A percentile compares a stretch with the other conserved stretches of the same genome.
Conservation (phyloP, 1,140 invertebrate genomes). For the Ceratina australensis region DNA sequence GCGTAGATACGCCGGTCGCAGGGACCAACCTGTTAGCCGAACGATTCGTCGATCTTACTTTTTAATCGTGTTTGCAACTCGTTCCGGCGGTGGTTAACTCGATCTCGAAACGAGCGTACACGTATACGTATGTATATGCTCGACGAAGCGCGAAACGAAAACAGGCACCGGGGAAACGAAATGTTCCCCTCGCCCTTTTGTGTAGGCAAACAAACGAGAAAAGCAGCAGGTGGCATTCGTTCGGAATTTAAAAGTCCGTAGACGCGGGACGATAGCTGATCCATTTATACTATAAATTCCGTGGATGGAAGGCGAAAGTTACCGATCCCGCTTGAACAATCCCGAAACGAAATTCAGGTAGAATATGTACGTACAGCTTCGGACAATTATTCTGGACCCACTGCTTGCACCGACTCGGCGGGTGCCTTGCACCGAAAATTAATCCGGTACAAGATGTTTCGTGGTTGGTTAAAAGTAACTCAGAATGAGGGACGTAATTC, state of each 20-base stretch:
- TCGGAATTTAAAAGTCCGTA: conserved; percentile 35
- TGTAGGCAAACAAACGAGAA: conserved; percentile 31
- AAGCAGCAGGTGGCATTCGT: conserved; percentile 48
- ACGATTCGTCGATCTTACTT: conserved; percentile 22
- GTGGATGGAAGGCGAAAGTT: no score
- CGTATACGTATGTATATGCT: conserved; percentile 30
- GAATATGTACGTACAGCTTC: no score
- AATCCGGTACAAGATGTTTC: no score
- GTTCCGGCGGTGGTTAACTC: conserved; percentile 15
- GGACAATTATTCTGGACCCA: no score
- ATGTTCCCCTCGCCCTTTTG: not conserved
- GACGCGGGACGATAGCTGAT: not conserved
- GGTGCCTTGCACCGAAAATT: no score
- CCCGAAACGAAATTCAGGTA: no score
- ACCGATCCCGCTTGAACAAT: no score
- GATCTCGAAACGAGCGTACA: conserved; percentile 30
- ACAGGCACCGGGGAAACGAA: conserved; percentile 38
- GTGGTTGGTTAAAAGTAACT: no score
- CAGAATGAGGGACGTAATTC: no score
- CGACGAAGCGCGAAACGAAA: conserved; percentile 52
- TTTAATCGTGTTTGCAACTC: not conserved
- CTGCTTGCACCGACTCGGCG: no score
- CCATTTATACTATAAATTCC: conserved; percentile 20
- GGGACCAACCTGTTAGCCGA: not conserved
- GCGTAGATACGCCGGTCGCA: no score